Evolutionary conservation across 1,140 invertebrate genomes (phyloP).

Genomic region (Drosophila dunni): DNA sequence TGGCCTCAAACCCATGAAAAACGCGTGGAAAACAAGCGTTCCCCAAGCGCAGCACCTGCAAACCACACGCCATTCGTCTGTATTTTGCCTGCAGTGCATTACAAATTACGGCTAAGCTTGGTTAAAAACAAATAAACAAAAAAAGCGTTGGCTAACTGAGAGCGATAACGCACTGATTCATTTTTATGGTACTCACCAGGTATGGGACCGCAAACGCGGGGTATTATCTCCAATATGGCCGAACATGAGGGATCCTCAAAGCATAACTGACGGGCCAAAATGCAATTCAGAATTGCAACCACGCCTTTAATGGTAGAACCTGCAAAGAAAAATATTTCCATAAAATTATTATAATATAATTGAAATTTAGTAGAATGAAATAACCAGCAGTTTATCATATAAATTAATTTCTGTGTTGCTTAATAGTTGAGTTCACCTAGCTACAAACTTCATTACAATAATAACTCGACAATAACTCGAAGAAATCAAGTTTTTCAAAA

Average conservation of each 20-base stretch:
- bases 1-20: conserved; percentile 51
- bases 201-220: conserved; percentile 94
- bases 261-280: conserved; percentile 92
- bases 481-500: neutral
- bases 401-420: neutral
- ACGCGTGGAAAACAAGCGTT: conserved; percentile 27
- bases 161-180: conserved; percentile 21
- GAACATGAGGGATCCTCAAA: conserved; percentile 94
- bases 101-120: conserved; percentile 24
- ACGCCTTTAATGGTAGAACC: conserved; percentile 90
- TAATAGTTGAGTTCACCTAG: neutral
- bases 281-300: conserved; percentile 92
- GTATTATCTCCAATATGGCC: conserved; percentile 94
- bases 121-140: neutral
- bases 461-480: neutral
- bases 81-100: conserved; percentile 28
- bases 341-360: neutral
- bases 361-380: too few relatives aligned
- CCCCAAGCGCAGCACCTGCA: conserved; percentile 50
- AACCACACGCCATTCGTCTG: conserved; percentile 36
- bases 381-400: too few relatives aligned
- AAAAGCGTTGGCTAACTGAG: neutral
- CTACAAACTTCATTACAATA: neutral
- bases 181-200: conserved; percentile 88
- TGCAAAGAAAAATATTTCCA: conserved; percentile 84